Base-by-base conservation (phyloP, 2,888 invertebrate genomes). In the Parnassius apollo region DNA sequence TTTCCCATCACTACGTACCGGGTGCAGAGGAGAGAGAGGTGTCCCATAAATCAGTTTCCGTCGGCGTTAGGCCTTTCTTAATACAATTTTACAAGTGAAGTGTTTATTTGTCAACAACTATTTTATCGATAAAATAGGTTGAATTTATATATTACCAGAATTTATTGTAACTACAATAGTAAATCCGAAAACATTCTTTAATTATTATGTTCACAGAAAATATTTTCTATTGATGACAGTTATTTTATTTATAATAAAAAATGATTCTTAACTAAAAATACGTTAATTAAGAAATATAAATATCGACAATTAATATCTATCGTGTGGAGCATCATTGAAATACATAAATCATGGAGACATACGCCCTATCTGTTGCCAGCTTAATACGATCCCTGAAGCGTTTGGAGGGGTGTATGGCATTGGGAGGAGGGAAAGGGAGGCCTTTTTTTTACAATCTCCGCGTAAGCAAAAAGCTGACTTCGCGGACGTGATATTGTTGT, bases 331-430 rank as follows among this genome's bases (percentile, higher is more conserved):
- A 76, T 77, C 87, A 76, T 81, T 85, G 81, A 64, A 62, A 68
- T 82, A 88, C 85, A 89, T 90, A 89, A 89, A 90, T 90, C 90
- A 90, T 83, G 74, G 82, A 80, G 87, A 89, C 89, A 88, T 85
- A 87, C 86, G 86, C 87, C 88, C 88, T 89, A 89, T 90, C 88
- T 88, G 88, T 89, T 88, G 87, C 86, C 85, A 80, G 88, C 86
- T 88, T 90, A 90, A 90, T 90, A 88, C 86, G 87, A 86, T 85
- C 84, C 77, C 76, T 75, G 77, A 81, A 83, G 67, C 74, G 76
- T 75, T 74, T 77, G 65, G 66, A 64, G 71, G 68, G 65, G 70
- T 56, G 55, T 22, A 56, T 18, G 61, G 66, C 64, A 42, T 62
- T 63, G 50, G 66, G 63, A 58, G 57, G 65, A 71, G 72, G 75